Evolutionary conservation across 2,888 invertebrate species (phyloP), one percentile per base, ranked within the genome.

Genomic region (Phorcus lineatus): DNA sequence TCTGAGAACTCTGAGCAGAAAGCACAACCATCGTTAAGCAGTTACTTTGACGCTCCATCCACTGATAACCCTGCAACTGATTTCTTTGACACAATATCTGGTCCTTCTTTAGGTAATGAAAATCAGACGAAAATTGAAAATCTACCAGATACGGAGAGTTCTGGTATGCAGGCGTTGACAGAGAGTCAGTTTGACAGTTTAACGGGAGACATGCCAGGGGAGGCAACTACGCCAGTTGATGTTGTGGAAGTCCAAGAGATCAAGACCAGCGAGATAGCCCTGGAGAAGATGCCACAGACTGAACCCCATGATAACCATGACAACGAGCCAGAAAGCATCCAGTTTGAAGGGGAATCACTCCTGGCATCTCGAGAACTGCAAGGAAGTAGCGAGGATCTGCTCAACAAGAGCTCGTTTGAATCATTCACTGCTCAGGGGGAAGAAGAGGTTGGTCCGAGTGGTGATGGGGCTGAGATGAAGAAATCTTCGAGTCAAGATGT

Each of bases 401-500:
- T 81, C 9, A 80, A 86, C 24, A 88, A 88, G 74, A 90, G 90
- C 74, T 84, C 86, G 66, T 90, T 90, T 88, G 90, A 90, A 82
- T 88, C 89, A 19, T 90, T 90, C 78, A 90, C 90, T 22, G 90
- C 90, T 7, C 88, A 89, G 74, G 82, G 74, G 11, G 66, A 52
- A 16, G 81, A 79, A 66, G 36, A 36, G 36, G 36, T n/a, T 22
- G 77, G 74, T 17, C 78, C 81, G 3, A 55, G 54, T 22, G 47
- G 57, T 19, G 77, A 62, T 55, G 55, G 36, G n/a, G 22, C 13
- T 57, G 40, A 62, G 28, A 53, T 53, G 53, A 67, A 16, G 28
- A 67, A 67, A 28, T 7, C 67, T 0, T 31, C 67, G 11, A 67
- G 31, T 36, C 67, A 67, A 36, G 67, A 67, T 17, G n/a, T 28